These are phyloP conservation scores for Platyscapa corneri DNA, from an alignment of 1,140 invertebrate species.

Conservation along the genomic window DNA sequence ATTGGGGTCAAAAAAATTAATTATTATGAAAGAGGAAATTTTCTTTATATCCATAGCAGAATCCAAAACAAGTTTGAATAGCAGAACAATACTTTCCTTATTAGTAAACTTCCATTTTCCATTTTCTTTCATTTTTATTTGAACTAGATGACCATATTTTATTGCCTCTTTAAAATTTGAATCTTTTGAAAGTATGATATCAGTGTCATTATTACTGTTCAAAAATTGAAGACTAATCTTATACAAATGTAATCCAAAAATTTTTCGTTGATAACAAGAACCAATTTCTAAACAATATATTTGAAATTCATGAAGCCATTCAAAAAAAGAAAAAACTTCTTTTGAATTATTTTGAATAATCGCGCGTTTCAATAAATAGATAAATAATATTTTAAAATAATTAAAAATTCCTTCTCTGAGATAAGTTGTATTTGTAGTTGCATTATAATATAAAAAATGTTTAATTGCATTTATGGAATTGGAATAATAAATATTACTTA, in stretches of 20 bases:
- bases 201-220: not conserved
- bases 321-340: slow-evolving; percentile 61
- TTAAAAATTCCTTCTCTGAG: slow-evolving; percentile 62
- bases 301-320: slow-evolving; percentile 73
- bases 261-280: slow-evolving; percentile 76
- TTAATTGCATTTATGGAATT: slow-evolving; percentile 53
- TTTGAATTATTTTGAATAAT: slow-evolving; percentile 7
- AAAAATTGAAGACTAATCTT: slow-evolving; percentile 52
- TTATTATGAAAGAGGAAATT: slow-evolving; percentile 68
- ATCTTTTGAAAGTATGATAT: slow-evolving; percentile 31
- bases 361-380: slow-evolving; percentile 56
- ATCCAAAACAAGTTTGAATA: slow-evolving; percentile 69
- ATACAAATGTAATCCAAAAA: slow-evolving; percentile 71
- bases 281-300: slow-evolving; percentile 73
- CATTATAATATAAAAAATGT: slow-evolving; percentile 61
- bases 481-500: slow-evolving; percentile 26
- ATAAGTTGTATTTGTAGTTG: slow-evolving; percentile 57
- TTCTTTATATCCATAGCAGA: slow-evolving; percentile 73
- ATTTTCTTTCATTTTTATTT: slow-evolving; percentile 50
- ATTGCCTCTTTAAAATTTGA: slow-evolving; percentile 38
- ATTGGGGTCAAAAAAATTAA: slow-evolving; percentile 64
- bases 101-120: slow-evolving; percentile 67
- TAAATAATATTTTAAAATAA: slow-evolving; percentile 61
- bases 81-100: slow-evolving; percentile 57
- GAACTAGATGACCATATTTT: not conserved